phyloP scores from a whole-genome alignment of 1,140 invertebrate species.

The Psix sp. region DNA sequence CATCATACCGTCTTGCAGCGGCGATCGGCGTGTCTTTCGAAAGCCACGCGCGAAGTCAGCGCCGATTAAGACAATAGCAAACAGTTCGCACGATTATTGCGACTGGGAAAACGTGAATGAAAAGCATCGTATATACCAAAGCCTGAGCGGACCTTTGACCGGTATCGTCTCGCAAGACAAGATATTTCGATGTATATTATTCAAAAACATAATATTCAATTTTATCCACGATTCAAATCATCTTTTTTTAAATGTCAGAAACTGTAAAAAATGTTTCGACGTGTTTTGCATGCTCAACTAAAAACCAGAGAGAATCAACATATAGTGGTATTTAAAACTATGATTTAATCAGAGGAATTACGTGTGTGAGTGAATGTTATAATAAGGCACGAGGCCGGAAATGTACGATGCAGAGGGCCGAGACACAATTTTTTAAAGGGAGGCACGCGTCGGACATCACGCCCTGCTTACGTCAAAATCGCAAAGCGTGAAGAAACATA shows the following conservation, averaged over 20 bases:
- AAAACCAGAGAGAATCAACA: too few species aligned
- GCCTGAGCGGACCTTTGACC: conserved; percentile 50
- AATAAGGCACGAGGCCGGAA: conserved; percentile 24
- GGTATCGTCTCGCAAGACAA: conserved; percentile 27
- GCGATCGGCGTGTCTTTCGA: conserved; percentile 30
- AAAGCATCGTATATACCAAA: conserved; percentile 41
- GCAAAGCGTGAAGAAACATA: conserved; percentile 71
- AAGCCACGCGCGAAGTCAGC: conserved; percentile 9
- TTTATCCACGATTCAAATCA: too few species aligned
- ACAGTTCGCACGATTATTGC: conserved; percentile 61
- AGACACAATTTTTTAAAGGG: conserved; percentile 37
- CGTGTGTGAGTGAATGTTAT: neutral
- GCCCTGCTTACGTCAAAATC: conserved; percentile 68
- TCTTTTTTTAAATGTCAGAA: too few species aligned
- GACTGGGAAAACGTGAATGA: conserved; percentile 49
- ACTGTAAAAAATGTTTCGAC: too few species aligned
- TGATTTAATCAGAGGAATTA: neutral
- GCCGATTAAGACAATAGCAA: conserved; percentile 64
- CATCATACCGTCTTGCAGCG: conserved; percentile 43
- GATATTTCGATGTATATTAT: conserved; percentile 24
- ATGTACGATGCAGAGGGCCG: conserved; percentile 15
- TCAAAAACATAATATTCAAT: conserved; percentile 40
- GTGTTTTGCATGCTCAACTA: too few species aligned
- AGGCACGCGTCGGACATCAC: conserved; percentile 63
- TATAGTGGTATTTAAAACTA: too few species aligned